phyloP scores from a whole-genome alignment of 1,140 invertebrate species.

The Papilio polytes region DNA sequence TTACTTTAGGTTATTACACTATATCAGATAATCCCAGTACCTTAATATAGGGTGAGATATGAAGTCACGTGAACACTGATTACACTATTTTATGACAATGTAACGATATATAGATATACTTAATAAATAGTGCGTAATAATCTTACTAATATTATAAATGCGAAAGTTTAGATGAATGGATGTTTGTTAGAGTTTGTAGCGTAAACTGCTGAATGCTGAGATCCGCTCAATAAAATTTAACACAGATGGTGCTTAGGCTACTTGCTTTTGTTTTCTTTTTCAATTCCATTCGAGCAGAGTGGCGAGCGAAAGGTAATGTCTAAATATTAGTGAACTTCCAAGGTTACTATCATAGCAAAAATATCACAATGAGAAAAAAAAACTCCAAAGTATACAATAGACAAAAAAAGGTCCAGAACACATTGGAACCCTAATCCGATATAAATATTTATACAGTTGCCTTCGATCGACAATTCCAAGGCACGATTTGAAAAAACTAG shows the following conservation, averaged over 20 bases:
- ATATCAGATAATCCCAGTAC: background rate
- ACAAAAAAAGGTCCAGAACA: background rate
- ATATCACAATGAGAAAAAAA: too few relatives aligned
- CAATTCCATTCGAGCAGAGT: too few relatives aligned
- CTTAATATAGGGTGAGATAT: background rate
- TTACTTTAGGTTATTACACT: background rate
- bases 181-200: too few relatives aligned
- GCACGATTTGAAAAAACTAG: background rate
- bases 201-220: too few relatives aligned
- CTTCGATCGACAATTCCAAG: background rate
- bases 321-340: too few relatives aligned
- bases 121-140: background rate
- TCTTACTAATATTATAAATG: too few relatives aligned
- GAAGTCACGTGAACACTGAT: background rate
- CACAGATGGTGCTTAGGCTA: too few relatives aligned
- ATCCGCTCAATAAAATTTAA: too few relatives aligned
- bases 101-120: slow-evolving; percentile 33
- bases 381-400: background rate
- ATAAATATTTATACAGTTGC: background rate
- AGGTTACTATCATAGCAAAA: too few relatives aligned
- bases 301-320: too few relatives aligned
- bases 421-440: background rate
- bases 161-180: too few relatives aligned
- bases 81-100: slow-evolving; percentile 14
- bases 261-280: too few relatives aligned